Conservation (phyloP, 92 coral and sea anemone genomes). For the Micromussa lordhowensis region DNA sequence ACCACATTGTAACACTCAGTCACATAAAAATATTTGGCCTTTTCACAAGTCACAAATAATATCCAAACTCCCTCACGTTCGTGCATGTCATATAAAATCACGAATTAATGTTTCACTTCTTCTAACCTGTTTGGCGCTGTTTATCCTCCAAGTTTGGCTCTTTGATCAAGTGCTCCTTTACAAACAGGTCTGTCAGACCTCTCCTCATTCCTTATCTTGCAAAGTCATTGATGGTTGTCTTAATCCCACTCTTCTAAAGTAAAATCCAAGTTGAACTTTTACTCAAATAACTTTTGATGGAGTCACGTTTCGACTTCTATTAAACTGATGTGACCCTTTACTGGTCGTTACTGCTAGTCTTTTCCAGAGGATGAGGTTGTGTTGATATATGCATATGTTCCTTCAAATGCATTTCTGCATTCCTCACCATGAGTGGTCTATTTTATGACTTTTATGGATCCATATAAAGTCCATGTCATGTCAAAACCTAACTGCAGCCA, state of each 20-base stretch:
- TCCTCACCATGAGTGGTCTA: neutral
- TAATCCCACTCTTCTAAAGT: neutral
- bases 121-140: neutral
- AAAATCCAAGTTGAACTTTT: neutral
- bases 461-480: no score
- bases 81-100: neutral
- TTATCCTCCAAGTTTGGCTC: no score
- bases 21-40: constrained; percentile 1
- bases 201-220: constrained; percentile 8
- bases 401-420: constrained; percentile 22
- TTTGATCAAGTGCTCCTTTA: no score
- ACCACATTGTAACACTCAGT: neutral
- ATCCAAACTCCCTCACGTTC: neutral
- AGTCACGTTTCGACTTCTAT: neutral
- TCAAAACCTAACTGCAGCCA: no score
- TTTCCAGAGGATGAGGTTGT: neutral
- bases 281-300: constrained; percentile 3
- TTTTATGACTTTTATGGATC: no score
- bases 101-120: neutral
- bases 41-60: constrained; percentile 2
- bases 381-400: neutral
- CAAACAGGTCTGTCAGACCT: neutral
- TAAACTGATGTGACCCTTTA: neutral
- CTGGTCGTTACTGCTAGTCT: neutral
- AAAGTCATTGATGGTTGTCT: constrained; percentile 16